Evolutionary conservation across 2,888 invertebrate species (phyloP).

Genomic region (Alcis repandata): DNA sequence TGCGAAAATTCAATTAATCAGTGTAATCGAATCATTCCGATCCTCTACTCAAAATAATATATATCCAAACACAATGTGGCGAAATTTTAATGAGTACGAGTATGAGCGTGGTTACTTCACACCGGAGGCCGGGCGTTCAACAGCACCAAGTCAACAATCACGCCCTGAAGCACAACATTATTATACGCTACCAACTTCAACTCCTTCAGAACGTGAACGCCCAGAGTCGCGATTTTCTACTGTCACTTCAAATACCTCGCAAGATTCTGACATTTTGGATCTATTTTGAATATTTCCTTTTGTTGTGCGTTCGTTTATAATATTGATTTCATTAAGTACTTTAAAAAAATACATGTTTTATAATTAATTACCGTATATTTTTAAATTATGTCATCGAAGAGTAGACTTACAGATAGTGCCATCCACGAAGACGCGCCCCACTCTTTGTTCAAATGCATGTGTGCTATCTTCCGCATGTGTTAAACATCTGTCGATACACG

Average conservation of each 20-base stretch:
- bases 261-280: constrained; percentile 42
- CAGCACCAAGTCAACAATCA: constrained; percentile 39
- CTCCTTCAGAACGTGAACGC: constrained; percentile 37
- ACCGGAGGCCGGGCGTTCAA: constrained; percentile 33
- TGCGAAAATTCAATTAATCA: constrained; percentile 34
- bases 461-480: constrained; percentile 29
- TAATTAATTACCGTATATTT: constrained; percentile 11
- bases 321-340: constrained; percentile 26
- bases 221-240: constrained; percentile 41
- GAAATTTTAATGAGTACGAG: constrained; percentile 38
- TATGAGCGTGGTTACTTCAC: constrained; percentile 39
- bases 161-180: constrained; percentile 40
- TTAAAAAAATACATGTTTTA: constrained; percentile 10
- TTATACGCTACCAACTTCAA: constrained; percentile 40
- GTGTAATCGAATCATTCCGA: constrained; percentile 28
- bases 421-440: constrained; percentile 4
- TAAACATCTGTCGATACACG: constrained; percentile 28
- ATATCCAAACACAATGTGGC: constrained; percentile 38
- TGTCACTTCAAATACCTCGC: constrained; percentile 41
- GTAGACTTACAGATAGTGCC: constrained; percentile 17
- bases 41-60: constrained; percentile 30
- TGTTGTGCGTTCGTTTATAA: constrained; percentile 32
- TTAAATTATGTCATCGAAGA: constrained; percentile 11
- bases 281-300: constrained; percentile 38
- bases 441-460: constrained; percentile 12